These are phyloP conservation scores for Chelonoidis abingdonii DNA, from an alignment of 2,113 vertebrate species.

Conservation along the genomic window DNA sequence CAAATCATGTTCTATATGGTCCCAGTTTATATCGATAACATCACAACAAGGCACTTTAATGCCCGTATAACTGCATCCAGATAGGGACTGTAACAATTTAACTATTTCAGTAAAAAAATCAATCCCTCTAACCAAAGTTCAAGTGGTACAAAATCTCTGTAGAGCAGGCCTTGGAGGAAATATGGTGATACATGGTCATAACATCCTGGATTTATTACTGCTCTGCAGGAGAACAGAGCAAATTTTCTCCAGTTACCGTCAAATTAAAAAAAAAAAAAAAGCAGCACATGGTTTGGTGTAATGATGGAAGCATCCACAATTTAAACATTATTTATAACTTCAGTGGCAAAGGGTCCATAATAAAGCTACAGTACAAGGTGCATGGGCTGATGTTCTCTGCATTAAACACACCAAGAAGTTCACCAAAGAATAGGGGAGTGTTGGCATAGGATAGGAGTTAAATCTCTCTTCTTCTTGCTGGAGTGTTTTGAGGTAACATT, in stretches of 20 bases:
- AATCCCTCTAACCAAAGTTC: background rate
- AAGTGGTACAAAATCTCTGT: background rate
- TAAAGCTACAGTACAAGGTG: background rate
- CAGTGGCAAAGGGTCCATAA: background rate
- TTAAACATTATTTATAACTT: background rate
- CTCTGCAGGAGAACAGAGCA: background rate
- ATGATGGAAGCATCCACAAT: background rate
- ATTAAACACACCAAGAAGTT: background rate
- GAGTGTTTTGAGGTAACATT: background rate
- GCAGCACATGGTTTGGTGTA: background rate
- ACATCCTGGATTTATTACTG: background rate
- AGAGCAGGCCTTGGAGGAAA: background rate
- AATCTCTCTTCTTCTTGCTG: background rate
- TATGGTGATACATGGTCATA: background rate
- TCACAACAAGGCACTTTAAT: background rate
- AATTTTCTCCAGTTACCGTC: background rate
- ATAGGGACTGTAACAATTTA: background rate
- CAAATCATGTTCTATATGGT: too few species aligned
- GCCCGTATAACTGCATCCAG: background rate
- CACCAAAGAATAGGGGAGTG: background rate
- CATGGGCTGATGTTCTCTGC: background rate
- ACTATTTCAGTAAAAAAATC: background rate
- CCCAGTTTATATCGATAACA: too few species aligned
- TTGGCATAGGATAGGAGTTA: background rate
- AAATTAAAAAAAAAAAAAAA: background rate